Evolutionary conservation across 2,797 vertebrate genomes (phyloP).

Genomic region (Octomys mimax): DNA sequence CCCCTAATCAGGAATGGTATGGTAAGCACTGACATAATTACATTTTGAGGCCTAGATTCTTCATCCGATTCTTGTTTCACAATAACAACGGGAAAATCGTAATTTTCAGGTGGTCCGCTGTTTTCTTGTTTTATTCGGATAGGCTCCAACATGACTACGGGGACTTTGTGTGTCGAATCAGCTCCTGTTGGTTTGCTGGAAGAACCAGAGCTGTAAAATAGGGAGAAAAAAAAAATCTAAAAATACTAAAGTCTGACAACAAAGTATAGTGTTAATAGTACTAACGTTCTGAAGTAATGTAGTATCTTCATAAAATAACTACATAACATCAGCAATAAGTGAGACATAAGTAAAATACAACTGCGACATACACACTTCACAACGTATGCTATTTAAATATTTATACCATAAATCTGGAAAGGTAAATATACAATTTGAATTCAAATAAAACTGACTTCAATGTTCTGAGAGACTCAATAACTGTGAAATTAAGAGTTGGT

Average conservation of each 20-base stretch:
- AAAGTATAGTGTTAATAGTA: neutral
- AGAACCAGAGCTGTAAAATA: slow-evolving; percentile 88
- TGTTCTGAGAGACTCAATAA: slow-evolving; percentile 45
- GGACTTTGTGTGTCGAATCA: slow-evolving; percentile 91
- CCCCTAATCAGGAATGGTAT: neutral
- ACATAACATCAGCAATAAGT: neutral
- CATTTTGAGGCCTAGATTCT: slow-evolving; percentile 86
- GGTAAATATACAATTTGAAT: neutral
- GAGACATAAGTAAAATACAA: neutral
- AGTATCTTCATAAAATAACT: slow-evolving; percentile 24
- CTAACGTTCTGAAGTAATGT: neutral
- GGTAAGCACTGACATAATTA: slow-evolving; percentile 67
- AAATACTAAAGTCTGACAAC: neutral
- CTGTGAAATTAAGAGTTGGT: neutral
- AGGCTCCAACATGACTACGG: slow-evolving; percentile 90
- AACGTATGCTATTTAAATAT: neutral
- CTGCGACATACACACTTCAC: neutral
- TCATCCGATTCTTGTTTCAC: slow-evolving; percentile 91
- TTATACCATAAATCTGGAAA: slow-evolving; percentile 26
- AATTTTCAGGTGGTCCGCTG: slow-evolving; percentile 85
- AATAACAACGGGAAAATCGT: slow-evolving; percentile 91
- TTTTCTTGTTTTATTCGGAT: slow-evolving; percentile 91
- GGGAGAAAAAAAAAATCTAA: neutral
- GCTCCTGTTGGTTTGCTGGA: slow-evolving; percentile 90
- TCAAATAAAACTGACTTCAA: slow-evolving; percentile 3